phyloP scores from a whole-genome alignment of 23 tunicate species.

The Halocynthia roretzi region DNA sequence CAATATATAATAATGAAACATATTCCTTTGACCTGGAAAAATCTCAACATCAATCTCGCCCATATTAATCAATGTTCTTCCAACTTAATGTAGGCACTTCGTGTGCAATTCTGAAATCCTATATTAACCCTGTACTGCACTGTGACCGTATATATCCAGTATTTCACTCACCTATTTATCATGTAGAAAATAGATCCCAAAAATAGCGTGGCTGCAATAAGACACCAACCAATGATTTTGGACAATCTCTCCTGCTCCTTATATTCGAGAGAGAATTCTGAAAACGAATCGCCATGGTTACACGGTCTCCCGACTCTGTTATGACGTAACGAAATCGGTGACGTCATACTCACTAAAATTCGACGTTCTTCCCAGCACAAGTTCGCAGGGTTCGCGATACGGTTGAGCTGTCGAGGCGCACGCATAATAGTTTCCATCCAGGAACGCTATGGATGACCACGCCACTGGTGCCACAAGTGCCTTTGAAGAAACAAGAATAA shows the following conservation, averaged over 20 bases:
- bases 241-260: constrained; percentile 38
- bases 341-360: constrained; percentile 19
- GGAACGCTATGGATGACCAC: constrained; percentile 61
- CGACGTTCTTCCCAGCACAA: constrained; percentile 19
- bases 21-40: too few relatives aligned
- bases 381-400: constrained; percentile 39
- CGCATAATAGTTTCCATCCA: constrained; percentile 80
- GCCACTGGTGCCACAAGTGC: constrained; percentile 78
- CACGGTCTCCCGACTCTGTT: not conserved
- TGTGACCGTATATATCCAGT: not conserved
- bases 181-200: constrained; percentile 39
- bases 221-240: constrained; percentile 50
- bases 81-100: too few relatives aligned
- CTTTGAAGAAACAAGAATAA: not conserved
- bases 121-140: not conserved
- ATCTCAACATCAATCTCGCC: too few relatives aligned
- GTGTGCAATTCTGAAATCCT: too few relatives aligned
- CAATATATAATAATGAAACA: too few relatives aligned
- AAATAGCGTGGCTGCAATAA: constrained; percentile 37
- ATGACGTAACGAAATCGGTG: constrained; percentile 3
- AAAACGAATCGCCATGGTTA: not conserved
- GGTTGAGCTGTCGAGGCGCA: constrained; percentile 48
- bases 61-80: too few relatives aligned
- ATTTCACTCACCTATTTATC: constrained; percentile 38
- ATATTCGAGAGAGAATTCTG: constrained; percentile 30